Percentiles rank a stretch among this genome's conserved stretches.
phyloP scores from a whole-genome alignment of 2,113 vertebrate genomes.

The Ploceus nigricollis region DNA sequence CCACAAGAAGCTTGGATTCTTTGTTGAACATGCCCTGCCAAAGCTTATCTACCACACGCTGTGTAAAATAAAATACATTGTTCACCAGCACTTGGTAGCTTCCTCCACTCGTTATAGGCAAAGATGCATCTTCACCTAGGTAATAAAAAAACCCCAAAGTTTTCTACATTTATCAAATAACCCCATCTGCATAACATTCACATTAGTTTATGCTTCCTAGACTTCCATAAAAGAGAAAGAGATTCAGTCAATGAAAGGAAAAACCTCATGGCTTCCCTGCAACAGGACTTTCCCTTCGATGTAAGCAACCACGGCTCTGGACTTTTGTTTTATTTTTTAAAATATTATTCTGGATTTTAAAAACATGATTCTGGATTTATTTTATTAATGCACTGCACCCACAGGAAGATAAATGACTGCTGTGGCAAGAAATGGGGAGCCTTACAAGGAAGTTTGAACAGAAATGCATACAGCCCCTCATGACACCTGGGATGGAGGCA shows the following conservation, averaged over 20 bases:
- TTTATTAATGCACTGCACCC: not conserved
- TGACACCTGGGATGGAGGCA: not conserved
- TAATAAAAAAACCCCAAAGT: not conserved
- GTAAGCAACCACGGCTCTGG: fast-evolving
- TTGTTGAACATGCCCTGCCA: slow-evolving; percentile 99
- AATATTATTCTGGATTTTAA: not conserved
- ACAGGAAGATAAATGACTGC: not conserved
- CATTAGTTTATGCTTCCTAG: not conserved
- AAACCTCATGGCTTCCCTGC: not conserved
- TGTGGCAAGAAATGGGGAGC: not conserved
- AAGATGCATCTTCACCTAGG: slow-evolving; percentile 93
- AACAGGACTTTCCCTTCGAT: not conserved
- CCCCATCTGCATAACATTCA: not conserved
- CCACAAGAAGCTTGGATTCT: slow-evolving; percentile 97
- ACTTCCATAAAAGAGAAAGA: not conserved
- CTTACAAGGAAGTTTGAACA: not conserved
- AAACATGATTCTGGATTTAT: not conserved
- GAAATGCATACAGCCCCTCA: not conserved
- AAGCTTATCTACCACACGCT: slow-evolving; percentile 97
- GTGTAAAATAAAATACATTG: slow-evolving; percentile 98
- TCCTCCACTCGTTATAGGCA: slow-evolving; percentile 92
- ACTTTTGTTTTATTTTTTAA: not conserved
- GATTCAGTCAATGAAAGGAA: not conserved
- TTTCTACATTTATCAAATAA: not conserved
- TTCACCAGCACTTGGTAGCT: slow-evolving; percentile 96